Evolutionary conservation across 2,888 invertebrate genomes (phyloP).

Genomic region (Merodon equestris): DNA sequence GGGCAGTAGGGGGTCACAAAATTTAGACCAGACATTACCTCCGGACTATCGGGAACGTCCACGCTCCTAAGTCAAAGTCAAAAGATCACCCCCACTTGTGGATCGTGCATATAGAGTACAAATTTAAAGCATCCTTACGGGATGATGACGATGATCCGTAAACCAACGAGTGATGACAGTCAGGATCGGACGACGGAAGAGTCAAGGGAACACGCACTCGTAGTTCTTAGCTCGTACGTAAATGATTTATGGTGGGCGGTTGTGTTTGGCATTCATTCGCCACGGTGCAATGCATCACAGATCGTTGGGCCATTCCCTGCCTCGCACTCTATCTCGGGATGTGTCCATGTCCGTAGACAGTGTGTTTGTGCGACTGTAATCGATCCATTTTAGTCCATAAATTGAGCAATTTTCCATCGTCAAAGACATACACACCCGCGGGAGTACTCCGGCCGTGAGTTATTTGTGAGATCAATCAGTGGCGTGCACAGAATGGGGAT

Average conservation of each 20-base stretch:
- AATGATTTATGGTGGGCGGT: constrained; percentile 68
- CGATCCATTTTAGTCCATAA: constrained; percentile 68
- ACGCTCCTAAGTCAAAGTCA: constrained; percentile 34
- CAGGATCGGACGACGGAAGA: constrained; percentile 10
- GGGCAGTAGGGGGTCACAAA: constrained; percentile 19
- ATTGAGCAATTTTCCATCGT: constrained; percentile 68
- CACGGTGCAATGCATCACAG: constrained; percentile 63
- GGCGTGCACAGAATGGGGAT: too few species aligned
- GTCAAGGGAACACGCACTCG: constrained; percentile 11
- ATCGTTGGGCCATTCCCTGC: constrained; percentile 41
- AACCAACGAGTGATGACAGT: constrained; percentile 47
- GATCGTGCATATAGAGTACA: constrained; percentile 59
- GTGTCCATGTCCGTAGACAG: constrained; percentile 3
- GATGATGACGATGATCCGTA: constrained; percentile 47
- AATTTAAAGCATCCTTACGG: constrained; percentile 60
- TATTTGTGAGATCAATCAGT: constrained; percentile 42
- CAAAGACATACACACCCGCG: constrained; percentile 35
- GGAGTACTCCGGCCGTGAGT: constrained; percentile 10
- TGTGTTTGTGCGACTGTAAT: constrained; percentile 58
- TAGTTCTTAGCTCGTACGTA: constrained; percentile 19
- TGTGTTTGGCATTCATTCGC: constrained; percentile 66
- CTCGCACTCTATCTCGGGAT: background rate
- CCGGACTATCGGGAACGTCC: constrained; percentile 12
- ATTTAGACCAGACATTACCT: too few species aligned
- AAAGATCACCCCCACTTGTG: constrained; percentile 46